A percentile compares a stretch with the other conserved stretches of the same genome.
Conservation (phyloP, 2,888 invertebrate genomes). For the Strigamia transsilvanica region DNA sequence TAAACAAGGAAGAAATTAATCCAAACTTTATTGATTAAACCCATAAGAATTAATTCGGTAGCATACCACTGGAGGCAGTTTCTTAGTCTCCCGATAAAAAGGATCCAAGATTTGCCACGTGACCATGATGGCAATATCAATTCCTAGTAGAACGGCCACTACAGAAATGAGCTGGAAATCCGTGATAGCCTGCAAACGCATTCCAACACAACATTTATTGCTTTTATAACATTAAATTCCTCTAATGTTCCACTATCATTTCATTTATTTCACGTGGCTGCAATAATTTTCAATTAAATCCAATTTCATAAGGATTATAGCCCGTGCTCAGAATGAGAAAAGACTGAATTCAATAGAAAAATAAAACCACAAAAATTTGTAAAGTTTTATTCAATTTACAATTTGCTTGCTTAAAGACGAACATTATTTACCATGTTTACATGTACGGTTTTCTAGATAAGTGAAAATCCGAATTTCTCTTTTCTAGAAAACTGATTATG, state of each 20-base stretch:
- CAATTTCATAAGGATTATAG: background rate
- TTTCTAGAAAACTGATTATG: no score
- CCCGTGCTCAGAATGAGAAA: background rate
- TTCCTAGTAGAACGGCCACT: conserved; percentile 85
- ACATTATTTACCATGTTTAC: no score
- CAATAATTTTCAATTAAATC: conserved; percentile 40
- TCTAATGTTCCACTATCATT: conserved; percentile 43
- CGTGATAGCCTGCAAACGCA: conserved; percentile 81
- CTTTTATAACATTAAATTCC: conserved; percentile 47
- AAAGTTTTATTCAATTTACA: background rate
- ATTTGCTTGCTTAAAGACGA: background rate
- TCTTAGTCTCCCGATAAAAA: conserved; percentile 88
- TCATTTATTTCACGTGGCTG: conserved; percentile 39
- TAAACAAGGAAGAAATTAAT: background rate
- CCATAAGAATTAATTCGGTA: background rate
- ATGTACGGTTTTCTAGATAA: no score
- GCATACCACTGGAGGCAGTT: conserved; percentile 75
- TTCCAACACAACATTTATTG: conserved; percentile 49
- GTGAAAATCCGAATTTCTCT: no score
- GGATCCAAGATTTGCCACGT: conserved; percentile 98
- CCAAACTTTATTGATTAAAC: background rate
- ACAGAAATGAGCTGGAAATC: conserved; percentile 98
- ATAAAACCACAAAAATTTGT: background rate
- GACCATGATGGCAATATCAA: conserved; percentile 93
- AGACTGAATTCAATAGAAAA: background rate